phyloP scores from a whole-genome alignment of 30 jellyfish, hydroid and myxozoan species.

The Phacellophora camtschatica region DNA sequence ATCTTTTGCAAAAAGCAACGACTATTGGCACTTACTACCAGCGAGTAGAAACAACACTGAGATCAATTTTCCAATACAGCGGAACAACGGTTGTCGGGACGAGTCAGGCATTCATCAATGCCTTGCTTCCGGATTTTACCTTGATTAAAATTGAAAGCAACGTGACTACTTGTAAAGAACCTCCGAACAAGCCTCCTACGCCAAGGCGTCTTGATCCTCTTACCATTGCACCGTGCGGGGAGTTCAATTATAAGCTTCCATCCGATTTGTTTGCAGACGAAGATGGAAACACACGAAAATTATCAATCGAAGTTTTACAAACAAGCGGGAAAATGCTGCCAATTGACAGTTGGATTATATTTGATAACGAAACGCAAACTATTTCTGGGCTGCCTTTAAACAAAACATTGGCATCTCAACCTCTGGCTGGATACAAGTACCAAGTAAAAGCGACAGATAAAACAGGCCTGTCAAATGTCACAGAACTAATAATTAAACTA shows the following conservation, averaged over 20 bases:
- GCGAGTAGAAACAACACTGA: slow-evolving; percentile 33
- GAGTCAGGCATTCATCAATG: slow-evolving; percentile 26
- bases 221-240: slow-evolving; percentile 62
- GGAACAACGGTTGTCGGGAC: slow-evolving; percentile 27
- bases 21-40: slow-evolving; percentile 45
- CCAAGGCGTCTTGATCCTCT: slow-evolving; percentile 19
- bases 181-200: slow-evolving; percentile 59
- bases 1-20: slow-evolving; percentile 1
- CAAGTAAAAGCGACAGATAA: slow-evolving; percentile 76
- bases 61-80: slow-evolving; percentile 39
- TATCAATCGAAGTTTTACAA: slow-evolving; percentile 13
- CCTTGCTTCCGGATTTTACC: slow-evolving; percentile 68
- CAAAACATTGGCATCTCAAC: slow-evolving; percentile 55
- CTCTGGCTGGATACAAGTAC: slow-evolving; percentile 65
- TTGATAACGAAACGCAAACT: slow-evolving; percentile 37
- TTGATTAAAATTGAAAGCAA: not conserved
- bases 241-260: slow-evolving; percentile 62
- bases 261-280: slow-evolving; percentile 68
- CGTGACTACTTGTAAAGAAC: slow-evolving; percentile 52
- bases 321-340: slow-evolving; percentile 29
- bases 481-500: slow-evolving; percentile 30
- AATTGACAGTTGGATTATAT: slow-evolving; percentile 51
- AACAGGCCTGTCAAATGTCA: slow-evolving; percentile 54
- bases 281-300: slow-evolving; percentile 59
- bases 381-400: slow-evolving; percentile 78